Evolutionary conservation across 2,888 invertebrate species (phyloP).

Genomic region (Yponomeuta plumbellus): DNA sequence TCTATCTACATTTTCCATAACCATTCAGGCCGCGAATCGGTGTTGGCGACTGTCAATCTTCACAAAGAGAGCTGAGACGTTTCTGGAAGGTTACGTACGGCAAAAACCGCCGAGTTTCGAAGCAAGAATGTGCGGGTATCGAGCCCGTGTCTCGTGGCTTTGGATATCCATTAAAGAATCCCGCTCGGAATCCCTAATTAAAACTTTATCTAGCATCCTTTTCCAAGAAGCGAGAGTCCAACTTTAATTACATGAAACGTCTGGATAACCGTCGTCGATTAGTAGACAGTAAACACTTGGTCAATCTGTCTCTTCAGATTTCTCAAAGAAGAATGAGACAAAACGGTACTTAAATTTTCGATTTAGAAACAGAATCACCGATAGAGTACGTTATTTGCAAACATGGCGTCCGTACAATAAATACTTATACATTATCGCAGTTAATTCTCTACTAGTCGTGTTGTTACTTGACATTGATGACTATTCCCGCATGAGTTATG

Average conservation of each 20-base stretch:
- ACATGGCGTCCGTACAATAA: not conserved
- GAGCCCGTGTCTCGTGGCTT: constrained; percentile 5
- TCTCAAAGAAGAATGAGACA: too few species aligned
- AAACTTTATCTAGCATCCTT: constrained; percentile 66
- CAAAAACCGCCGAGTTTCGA: constrained; percentile 66
- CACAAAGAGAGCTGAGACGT: not conserved
- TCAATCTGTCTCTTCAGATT: too few species aligned
- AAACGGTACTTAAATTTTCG: too few species aligned
- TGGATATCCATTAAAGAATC: constrained; percentile 56
- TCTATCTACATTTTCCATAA: not conserved
- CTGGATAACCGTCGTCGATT: too few species aligned
- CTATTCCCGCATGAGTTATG: constrained; percentile 15
- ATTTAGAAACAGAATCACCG: too few species aligned
- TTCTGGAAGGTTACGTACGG: constrained; percentile 25
- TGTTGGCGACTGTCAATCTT: constrained; percentile 1
- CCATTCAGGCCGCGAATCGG: not conserved
- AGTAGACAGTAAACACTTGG: too few species aligned
- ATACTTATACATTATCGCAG: not conserved
- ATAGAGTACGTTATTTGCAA: not conserved
- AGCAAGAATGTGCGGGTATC: constrained; percentile 60
- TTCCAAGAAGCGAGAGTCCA: constrained; percentile 6
- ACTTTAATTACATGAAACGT: not conserved
- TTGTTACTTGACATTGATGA: constrained; percentile 9
- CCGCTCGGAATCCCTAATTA: constrained; percentile 73
- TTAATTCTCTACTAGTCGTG: constrained; percentile 5